Conservation (phyloP, 2,113 vertebrate species). For the Silurus glanis region DNA sequence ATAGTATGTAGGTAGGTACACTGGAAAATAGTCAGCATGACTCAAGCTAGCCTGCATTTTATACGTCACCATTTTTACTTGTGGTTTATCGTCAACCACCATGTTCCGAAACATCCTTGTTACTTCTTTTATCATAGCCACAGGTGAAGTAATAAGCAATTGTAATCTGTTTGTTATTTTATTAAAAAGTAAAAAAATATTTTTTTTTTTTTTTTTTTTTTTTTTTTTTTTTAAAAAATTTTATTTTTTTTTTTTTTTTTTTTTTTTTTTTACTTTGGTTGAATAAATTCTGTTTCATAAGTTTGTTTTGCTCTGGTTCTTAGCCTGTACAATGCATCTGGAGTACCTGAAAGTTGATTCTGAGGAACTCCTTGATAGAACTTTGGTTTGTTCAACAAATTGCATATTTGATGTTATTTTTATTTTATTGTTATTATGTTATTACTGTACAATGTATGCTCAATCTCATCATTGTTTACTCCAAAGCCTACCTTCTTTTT, state of each 20-base stretch:
- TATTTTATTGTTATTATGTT: not conserved
- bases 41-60: not conserved
- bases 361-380: conserved; percentile 16
- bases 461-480: not conserved
- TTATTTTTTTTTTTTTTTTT: no score
- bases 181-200: not conserved
- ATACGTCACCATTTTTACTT: not conserved
- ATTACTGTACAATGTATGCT: not conserved
- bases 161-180: not conserved
- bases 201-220: no score
- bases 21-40: not conserved
- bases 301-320: conserved; percentile 3
- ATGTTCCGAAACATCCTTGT: conserved; percentile 43
- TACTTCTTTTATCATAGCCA: conserved; percentile 11
- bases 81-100: not conserved
- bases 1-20: not conserved
- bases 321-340: conserved; percentile 26
- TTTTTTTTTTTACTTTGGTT: no score
- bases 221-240: no score
- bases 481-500: no score
- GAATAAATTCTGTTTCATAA: not conserved
- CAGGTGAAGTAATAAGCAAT: conserved; percentile 29
- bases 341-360: conserved; percentile 34
- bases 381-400: conserved; percentile 9
- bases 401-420: not conserved